Conservation (phyloP, 2,797 vertebrate genomes). For the Sebastes matsubarae region DNA sequence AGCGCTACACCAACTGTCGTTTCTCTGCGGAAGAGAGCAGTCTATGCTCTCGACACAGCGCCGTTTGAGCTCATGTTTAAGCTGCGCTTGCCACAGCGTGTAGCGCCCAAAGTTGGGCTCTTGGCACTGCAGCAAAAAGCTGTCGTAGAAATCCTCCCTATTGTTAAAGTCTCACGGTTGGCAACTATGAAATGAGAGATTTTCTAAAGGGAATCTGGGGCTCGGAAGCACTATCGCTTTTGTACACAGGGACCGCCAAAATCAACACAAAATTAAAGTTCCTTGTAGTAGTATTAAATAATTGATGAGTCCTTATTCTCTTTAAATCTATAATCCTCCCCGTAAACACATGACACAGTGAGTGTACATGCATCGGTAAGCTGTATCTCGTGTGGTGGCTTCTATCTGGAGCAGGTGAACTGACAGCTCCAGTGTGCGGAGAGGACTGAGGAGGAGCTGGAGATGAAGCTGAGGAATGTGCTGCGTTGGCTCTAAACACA, state of each 20-base stretch:
- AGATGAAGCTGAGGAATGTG: neutral
- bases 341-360: neutral
- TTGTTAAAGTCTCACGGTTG: too few species aligned
- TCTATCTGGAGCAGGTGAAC: neutral
- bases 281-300: neutral
- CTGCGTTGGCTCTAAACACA: neutral
- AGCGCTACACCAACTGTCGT: too few species aligned
- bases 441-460: neutral
- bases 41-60: too few species aligned
- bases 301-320: neutral
- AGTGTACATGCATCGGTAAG: neutral
- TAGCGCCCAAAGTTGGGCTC: too few species aligned
- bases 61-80: too few species aligned
- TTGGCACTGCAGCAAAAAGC: too few species aligned
- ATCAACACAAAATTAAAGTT: neutral
- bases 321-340: neutral
- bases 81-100: too few species aligned
- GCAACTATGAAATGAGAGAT: too few species aligned
- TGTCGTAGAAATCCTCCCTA: too few species aligned
- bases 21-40: too few species aligned
- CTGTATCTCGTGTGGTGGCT: neutral
- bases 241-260: neutral
- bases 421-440: constrained; percentile 1
- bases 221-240: too few species aligned
- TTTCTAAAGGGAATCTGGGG: too few species aligned